A percentile compares a stretch with the other conserved stretches of the same genome.
phyloP scores from a whole-genome alignment of 92 coral and sea anemone genomes.

The Umimayanthus kanabou region DNA sequence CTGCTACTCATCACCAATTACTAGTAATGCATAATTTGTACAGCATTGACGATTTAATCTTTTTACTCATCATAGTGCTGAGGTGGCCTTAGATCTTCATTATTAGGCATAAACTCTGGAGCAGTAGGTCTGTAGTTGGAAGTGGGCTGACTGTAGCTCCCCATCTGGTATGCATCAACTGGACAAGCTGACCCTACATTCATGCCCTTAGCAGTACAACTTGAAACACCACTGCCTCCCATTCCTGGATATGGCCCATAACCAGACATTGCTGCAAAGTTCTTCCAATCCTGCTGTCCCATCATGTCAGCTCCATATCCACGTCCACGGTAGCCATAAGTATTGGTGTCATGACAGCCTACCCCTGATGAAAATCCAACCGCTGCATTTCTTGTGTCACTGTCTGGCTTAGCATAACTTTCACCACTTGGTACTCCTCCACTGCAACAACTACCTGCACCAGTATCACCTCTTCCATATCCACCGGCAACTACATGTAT shows the following conservation, averaged over 20 bases:
- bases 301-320: too few species aligned
- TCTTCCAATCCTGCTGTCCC: constrained; percentile 2
- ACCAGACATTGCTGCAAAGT: constrained; percentile 11
- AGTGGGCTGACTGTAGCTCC: background rate
- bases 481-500: constrained; percentile 9
- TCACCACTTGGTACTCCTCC: background rate
- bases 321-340: constrained; percentile 17
- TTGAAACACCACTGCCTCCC: constrained; percentile 10
- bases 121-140: constrained; percentile 2
- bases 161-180: constrained; percentile 1
- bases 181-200: constrained; percentile 3
- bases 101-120: background rate
- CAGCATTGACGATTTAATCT: background rate
- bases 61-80: background rate
- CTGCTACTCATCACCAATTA: too few species aligned
- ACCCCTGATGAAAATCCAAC: constrained; percentile 15
- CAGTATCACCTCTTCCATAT: background rate
- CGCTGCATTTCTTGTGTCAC: constrained; percentile 10
- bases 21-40: background rate
- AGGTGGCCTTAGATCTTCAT: constrained; percentile 1
- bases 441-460: background rate
- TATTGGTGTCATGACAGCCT: constrained; percentile 7
- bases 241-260: constrained; percentile 7
- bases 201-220: background rate
- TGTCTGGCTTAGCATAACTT: constrained; percentile 13